Evolutionary conservation across 2,113 vertebrate species (phyloP).

Genomic region (Phrynosoma blainvillii): DNA sequence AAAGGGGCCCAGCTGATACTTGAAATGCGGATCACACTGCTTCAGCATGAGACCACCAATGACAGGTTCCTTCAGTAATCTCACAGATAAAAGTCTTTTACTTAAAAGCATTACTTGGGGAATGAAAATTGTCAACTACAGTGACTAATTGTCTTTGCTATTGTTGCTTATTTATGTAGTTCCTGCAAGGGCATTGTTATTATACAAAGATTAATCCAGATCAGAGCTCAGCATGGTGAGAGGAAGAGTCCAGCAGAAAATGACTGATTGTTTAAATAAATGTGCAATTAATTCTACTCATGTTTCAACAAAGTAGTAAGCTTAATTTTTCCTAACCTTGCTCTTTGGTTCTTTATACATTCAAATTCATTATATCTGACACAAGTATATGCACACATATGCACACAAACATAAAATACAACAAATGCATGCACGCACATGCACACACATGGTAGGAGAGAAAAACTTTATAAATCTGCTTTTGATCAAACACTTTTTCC

Average conservation of each 20-base stretch:
- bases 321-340: constrained; percentile 18
- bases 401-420: background rate
- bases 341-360: constrained; percentile 20
- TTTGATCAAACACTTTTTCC: constrained; percentile 51
- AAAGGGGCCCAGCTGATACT: background rate
- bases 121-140: background rate
- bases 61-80: no score
- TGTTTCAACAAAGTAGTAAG: constrained; percentile 11
- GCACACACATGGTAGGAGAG: background rate
- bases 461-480: constrained; percentile 9
- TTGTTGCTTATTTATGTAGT: constrained; percentile 5
- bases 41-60: background rate
- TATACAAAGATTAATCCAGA: constrained; percentile 26
- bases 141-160: background rate
- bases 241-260: constrained; percentile 5
- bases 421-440: background rate
- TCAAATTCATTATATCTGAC: constrained; percentile 39
- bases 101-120: background rate
- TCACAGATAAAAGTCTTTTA: background rate
- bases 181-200: constrained; percentile 30
- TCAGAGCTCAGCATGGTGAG: background rate
- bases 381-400: background rate
- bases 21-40: background rate
- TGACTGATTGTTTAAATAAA: constrained; percentile 20
- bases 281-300: background rate